These are phyloP conservation scores for Pyrochroa serraticornis DNA, from an alignment of 2,888 invertebrate genomes.

Conservation along the genomic window DNA sequence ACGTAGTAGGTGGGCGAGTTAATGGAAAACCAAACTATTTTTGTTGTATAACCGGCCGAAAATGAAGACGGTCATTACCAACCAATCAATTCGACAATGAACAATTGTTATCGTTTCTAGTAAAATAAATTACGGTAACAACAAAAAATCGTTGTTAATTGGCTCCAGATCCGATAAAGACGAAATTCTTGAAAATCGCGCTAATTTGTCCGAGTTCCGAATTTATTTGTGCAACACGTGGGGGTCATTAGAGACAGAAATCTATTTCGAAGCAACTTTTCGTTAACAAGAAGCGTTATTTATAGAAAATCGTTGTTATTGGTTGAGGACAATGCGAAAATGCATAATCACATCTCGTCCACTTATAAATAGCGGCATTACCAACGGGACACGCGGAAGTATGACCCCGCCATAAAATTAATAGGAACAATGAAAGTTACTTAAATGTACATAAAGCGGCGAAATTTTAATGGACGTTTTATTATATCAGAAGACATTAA, in stretches of 20 bases:
- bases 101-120: neutral
- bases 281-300: conserved; percentile 19
- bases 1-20: conserved; percentile 8
- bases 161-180: neutral
- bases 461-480: conserved; percentile 21
- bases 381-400: conserved; percentile 12
- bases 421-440: conserved; percentile 25
- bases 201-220: neutral
- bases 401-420: conserved; percentile 12
- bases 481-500: conserved; percentile 12
- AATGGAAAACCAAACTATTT: conserved; percentile 1
- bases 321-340: conserved; percentile 1
- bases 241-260: neutral
- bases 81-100: too few species aligned
- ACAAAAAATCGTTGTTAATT: conserved; percentile 3
- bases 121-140: neutral
- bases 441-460: conserved; percentile 5
- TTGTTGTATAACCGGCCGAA: neutral
- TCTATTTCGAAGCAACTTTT: conserved; percentile 13
- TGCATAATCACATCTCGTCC: too few species aligned
- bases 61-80: conserved; percentile 2
- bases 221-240: conserved; percentile 10
- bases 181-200: too few species aligned
- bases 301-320: conserved; percentile 13
- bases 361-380: neutral